These are phyloP conservation scores for Brachylomia viminalis DNA, from an alignment of 2,888 invertebrate genomes.

Conservation along the genomic window DNA sequence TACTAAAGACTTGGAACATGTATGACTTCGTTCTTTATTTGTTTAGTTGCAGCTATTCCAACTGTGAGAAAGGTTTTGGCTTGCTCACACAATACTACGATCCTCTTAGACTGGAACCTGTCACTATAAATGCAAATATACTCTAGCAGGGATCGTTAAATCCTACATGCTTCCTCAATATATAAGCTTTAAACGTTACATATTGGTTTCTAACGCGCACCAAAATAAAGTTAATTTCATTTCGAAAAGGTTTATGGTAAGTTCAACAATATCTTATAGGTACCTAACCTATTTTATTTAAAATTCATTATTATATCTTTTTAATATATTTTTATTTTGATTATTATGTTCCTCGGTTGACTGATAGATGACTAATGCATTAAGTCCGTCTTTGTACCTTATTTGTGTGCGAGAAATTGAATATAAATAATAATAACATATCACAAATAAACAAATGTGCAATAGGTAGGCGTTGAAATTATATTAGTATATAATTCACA, in stretches of 20 bases:
- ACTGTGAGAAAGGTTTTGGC: constrained; percentile 14
- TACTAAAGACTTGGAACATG: background rate
- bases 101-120: constrained; percentile 15
- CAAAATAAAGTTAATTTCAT: background rate
- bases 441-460: no score
- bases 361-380: no score
- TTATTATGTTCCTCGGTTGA: no score
- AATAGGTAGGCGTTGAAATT: background rate
- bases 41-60: constrained; percentile 7
- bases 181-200: constrained; percentile 32
- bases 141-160: constrained; percentile 37
- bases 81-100: constrained; percentile 12
- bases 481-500: background rate
- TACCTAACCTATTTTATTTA: no score
- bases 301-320: no score
- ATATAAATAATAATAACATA: no score
- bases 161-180: constrained; percentile 25
- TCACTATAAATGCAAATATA: constrained; percentile 51
- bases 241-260: background rate
- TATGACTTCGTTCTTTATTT: constrained; percentile 11
- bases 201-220: constrained; percentile 28
- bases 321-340: no score
- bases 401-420: no score
- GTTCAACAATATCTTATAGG: background rate
- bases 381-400: no score